phyloP scores from a whole-genome alignment of 2,113 vertebrate species.

The Erythrocebus patas region DNA sequence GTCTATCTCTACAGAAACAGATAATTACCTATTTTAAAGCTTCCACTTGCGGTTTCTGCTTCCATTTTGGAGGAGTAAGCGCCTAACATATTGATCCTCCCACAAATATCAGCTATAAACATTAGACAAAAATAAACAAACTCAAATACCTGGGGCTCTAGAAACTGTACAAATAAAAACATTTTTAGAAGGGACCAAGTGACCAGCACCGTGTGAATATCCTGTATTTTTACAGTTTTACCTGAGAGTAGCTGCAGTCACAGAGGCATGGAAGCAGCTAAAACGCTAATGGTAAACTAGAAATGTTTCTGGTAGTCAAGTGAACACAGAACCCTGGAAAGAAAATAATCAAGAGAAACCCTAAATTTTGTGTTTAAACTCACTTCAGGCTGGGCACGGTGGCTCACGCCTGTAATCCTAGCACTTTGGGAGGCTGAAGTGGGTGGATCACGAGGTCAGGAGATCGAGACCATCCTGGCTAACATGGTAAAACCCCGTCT shows the following conservation, averaged over 20 bases:
- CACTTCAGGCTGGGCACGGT: neutral
- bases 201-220: neutral
- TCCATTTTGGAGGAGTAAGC: neutral
- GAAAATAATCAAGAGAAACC: neutral
- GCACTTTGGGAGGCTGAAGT: no score
- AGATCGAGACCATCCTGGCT: no score
- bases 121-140: neutral
- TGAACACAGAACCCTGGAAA: neutral
- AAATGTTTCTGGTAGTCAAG: neutral
- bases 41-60: neutral
- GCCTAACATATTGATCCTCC: neutral
- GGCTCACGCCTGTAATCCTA: no score
- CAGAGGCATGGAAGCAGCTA: neutral
- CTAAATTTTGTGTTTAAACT: neutral
- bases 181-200: neutral
- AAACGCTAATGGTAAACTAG: neutral
- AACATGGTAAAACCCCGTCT: no score
- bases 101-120: neutral
- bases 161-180: neutral
- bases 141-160: neutral
- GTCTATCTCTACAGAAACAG: neutral
- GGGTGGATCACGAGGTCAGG: no score
- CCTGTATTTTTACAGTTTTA: neutral
- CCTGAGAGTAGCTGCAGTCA: neutral
- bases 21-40: neutral